A percentile compares a stretch with the other conserved stretches of the same genome.
phyloP scores from a whole-genome alignment of 2,113 vertebrate genomes.

The Ceratotherium simum region DNA sequence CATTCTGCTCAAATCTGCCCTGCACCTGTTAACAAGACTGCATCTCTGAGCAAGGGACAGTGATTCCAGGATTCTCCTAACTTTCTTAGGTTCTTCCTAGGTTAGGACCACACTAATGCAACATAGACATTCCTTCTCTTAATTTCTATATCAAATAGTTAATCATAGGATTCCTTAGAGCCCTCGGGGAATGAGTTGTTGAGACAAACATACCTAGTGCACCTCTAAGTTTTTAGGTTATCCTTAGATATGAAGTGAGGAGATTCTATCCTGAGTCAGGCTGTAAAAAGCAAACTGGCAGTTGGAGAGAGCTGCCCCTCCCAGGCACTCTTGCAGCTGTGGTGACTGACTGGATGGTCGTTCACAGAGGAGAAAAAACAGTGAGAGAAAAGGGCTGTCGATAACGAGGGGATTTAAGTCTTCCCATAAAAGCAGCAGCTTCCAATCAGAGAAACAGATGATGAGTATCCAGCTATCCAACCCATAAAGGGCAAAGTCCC shows the following conservation, averaged over 20 bases:
- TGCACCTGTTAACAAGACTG: not conserved
- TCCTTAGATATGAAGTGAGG: not conserved
- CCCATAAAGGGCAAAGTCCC: not conserved
- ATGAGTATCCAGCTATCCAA: not conserved
- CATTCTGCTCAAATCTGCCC: not conserved
- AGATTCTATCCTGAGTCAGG: not conserved
- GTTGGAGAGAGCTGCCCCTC: not conserved
- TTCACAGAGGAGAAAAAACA: not conserved
- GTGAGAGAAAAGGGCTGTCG: not conserved
- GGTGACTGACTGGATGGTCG: not conserved
- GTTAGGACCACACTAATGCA: not conserved
- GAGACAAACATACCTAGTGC: not conserved
- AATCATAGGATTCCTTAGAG: not conserved
- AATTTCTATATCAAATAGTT: not conserved
- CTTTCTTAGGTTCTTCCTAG: not conserved
- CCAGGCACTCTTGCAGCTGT: not conserved
- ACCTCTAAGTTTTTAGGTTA: not conserved
- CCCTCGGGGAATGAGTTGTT: not conserved
- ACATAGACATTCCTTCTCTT: not conserved
- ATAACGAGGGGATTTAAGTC: slow-evolving; percentile 16
- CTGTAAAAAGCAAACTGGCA: not conserved
- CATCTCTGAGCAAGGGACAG: not conserved
- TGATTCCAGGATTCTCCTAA: not conserved
- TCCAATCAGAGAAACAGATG: slow-evolving; percentile 20
- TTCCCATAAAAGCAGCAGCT: slow-evolving; percentile 33